Evolutionary conservation across 2,113 vertebrate genomes (phyloP), one percentile per base, ranked within the genome.

Genomic region (Colinus virginianus): DNA sequence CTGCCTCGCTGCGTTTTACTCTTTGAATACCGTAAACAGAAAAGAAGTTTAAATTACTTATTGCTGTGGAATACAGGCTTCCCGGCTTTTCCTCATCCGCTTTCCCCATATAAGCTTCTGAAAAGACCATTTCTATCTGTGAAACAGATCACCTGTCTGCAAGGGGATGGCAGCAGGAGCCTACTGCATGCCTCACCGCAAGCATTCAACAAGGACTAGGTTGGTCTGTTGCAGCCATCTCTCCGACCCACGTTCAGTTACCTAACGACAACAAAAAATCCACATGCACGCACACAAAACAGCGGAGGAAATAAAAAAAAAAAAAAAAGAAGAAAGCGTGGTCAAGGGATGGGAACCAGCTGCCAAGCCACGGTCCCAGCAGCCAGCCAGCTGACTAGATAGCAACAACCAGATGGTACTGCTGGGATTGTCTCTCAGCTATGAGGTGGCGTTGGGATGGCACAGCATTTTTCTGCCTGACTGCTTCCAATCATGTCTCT

Each of bases 391-490:
- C 98, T 99, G 98, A 99, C 98, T 97, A 98, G 98, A 98, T 96
- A 98, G 98, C 98, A 98, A 97, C 97, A 98, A 98, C 98, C 99
- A 99, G 99, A 99, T 99, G 99, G 99, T 94, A 98, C 97, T 97
- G 98, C 97, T 97, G 97, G 97, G 98, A 98, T 98, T 99, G 98
- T 99, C 98, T 99, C 97, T 97, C 97, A 97, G 97, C 98, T 98
- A 95, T 96, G 97, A 99, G 98, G 98, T 99, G 99, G 99, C 98
- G 98, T 98, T 97, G 97, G 98, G 99, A 99, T 99, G 98, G 99
- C 98, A 99, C 98, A 98, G 98, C 98, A 98, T 98, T 99, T 99
- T 99, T 99, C 98, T 97, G 98, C 99, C 97, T 98, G 98, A 98
- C 98, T 98, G 99, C 98, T 98, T 98, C 98, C 97, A 99, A 98